Percentiles rank a stretch among this genome's conserved stretches.
phyloP scores from a whole-genome alignment of 2,797 vertebrate genomes.

The Otolemur crassicaudatus region DNA sequence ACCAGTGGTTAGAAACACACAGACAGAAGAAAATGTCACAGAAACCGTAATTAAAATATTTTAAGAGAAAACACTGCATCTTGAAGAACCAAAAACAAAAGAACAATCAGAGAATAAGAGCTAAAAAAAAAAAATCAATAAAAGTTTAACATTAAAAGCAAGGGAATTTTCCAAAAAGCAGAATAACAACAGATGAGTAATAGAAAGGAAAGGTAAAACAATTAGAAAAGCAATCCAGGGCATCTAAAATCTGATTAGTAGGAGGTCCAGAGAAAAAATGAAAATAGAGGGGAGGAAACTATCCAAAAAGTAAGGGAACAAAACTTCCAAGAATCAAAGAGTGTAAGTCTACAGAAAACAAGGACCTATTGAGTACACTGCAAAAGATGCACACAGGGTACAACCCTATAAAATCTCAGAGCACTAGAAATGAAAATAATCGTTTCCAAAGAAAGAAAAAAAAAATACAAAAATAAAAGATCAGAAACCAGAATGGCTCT shows the following conservation, averaged over 20 bases:
- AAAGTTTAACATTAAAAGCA: not conserved
- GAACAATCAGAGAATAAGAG: not conserved
- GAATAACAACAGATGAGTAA: conserved; percentile 6
- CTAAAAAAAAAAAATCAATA: not conserved
- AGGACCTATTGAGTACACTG: not conserved
- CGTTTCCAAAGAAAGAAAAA: not conserved
- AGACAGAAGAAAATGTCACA: conserved; percentile 37
- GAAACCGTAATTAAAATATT: conserved; percentile 23
- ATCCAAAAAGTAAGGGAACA: not conserved
- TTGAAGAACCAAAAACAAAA: conserved; percentile 7
- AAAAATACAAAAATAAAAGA: not conserved
- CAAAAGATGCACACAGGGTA: not conserved
- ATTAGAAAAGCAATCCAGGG: conserved; percentile 31
- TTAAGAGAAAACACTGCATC: conserved; percentile 28
- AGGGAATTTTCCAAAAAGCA: conserved; percentile 25
- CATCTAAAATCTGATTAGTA: not conserved
- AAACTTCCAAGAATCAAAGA: conserved; percentile 10
- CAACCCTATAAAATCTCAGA: not conserved
- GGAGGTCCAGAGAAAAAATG: not conserved
- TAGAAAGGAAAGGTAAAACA: not conserved
- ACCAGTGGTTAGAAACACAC: not conserved
- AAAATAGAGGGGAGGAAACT: conserved; percentile 34
- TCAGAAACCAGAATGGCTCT: not conserved
- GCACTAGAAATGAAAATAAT: not conserved
- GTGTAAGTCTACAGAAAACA: conserved; percentile 19